Percentiles rank a stretch among this genome's conserved stretches.
phyloP scores from a whole-genome alignment of 2,888 invertebrate species.

The Neoitamus cyanurus region DNA sequence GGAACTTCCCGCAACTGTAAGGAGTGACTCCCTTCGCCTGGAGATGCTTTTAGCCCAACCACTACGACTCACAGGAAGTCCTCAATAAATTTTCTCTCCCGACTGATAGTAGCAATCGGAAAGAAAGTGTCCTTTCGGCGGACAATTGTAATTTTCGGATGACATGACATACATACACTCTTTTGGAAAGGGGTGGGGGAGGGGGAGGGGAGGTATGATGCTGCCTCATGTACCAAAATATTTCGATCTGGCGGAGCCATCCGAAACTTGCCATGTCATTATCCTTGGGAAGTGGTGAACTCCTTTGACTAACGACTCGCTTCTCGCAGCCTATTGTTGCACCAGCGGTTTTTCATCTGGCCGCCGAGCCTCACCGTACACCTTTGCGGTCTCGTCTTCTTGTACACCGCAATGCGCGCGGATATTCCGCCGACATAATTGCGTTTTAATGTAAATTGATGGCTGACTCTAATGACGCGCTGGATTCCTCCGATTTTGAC shows the following conservation, averaged over 20 bases:
- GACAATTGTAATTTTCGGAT: constrained; percentile 17
- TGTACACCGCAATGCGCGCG: constrained; percentile 27
- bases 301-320: constrained; percentile 41
- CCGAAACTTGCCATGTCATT: constrained; percentile 40
- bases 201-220: background rate
- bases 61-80: constrained; percentile 50
- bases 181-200: background rate
- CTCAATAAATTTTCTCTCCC: constrained; percentile 50
- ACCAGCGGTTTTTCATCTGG: constrained; percentile 23
- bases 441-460: constrained; percentile 54
- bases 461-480: constrained; percentile 46
- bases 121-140: background rate
- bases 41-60: background rate
- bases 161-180: background rate
- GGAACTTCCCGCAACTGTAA: background rate
- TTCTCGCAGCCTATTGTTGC: constrained; percentile 6
- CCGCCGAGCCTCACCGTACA: background rate
- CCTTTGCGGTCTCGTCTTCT: constrained; percentile 23
- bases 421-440: constrained; percentile 51
- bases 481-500: constrained; percentile 32
- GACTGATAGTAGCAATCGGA: constrained; percentile 20
- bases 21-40: background rate
- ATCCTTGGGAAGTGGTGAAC: constrained; percentile 41
- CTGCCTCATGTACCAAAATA: background rate
- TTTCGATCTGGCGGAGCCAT: background rate